Evolutionary conservation across 37 sponge, comb jelly and placozoan species (phyloP), one percentile per base, ranked within the genome.

Genomic region (Ianthella basta): DNA sequence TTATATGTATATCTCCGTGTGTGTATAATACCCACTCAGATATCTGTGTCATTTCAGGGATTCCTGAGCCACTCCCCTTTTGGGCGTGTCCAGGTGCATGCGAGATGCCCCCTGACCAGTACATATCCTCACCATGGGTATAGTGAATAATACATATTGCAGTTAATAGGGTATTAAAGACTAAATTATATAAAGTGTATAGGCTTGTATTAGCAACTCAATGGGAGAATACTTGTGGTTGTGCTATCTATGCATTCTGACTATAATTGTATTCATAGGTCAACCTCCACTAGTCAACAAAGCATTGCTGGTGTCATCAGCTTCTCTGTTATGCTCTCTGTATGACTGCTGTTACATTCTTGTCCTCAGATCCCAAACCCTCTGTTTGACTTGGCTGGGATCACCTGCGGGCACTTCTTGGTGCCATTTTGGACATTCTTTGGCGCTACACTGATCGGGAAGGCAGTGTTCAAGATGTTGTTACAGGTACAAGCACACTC

Each of bases 341-440:
- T n/a, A 21, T 21, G 50, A 12, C 20, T 69, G 29, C 59, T 40
- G 1, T 36, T 3, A 4, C 8, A 44, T 8, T 44, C 50, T 44
- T 44, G 50, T 44, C 50, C 50, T 44, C 60, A 96, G 94, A 95
- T 99, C 36, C 99, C 99, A 30, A 99, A 99, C 73, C 99, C 99
- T 59, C 89, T 99, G 56, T 99, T 99, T 82, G 99, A 99, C 59
- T 82, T 99, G 65, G 99, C 99, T 87, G 99, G 99, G 0, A 95
- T 99, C 16, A 99, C 99, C 21, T 99, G 99, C 79, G 99, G 99
- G 5, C 97, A 99, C 79, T 99, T 99, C 83, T 91, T 97, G 6
- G 81, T 99, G 0, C 99, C 99, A 15, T 99, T 99, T 65, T 93
- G 92, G 86, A 99, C 99, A 13, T 99, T 99, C 88, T 99, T 99